phyloP scores from a whole-genome alignment of 2,113 vertebrate genomes.

The Vidua macroura region DNA sequence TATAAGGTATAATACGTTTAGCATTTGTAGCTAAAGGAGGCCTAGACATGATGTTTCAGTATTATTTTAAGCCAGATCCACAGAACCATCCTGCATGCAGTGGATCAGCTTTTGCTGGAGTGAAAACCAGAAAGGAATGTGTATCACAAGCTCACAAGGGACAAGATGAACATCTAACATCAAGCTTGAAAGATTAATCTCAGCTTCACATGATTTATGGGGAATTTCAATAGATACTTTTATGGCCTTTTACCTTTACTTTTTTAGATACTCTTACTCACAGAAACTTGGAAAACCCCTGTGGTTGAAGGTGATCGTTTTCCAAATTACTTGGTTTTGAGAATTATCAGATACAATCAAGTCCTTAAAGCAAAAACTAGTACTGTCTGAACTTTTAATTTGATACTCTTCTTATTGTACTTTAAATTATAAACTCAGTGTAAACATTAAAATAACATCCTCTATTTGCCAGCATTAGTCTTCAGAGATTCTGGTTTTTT shows the following conservation, averaged over 20 bases:
- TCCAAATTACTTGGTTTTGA: not conserved
- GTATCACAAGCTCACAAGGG: not conserved
- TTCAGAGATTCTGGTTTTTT: not conserved
- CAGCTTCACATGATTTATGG: not conserved
- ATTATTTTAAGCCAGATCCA: not conserved
- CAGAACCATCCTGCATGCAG: not conserved
- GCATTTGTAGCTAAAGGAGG: not conserved
- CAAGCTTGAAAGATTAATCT: not conserved
- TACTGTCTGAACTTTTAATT: not conserved
- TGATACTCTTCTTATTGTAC: not conserved
- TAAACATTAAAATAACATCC: not conserved
- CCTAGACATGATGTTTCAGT: not conserved
- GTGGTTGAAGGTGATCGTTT: not conserved
- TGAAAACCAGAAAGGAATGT: not conserved
- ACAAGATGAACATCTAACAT: not conserved
- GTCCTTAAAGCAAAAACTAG: not conserved
- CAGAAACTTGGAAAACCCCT: not conserved
- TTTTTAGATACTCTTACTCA: not conserved
- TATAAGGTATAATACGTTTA: not conserved
- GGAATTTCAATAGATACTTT: not conserved
- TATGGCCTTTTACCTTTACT: not conserved
- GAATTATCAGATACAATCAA: not conserved
- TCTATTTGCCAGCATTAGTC: not conserved
- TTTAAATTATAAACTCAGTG: not conserved
- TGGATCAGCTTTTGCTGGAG: not conserved